These are phyloP conservation scores for Micrasema longulum DNA, from an alignment of 1,140 invertebrate species.

Conservation along the genomic window DNA sequence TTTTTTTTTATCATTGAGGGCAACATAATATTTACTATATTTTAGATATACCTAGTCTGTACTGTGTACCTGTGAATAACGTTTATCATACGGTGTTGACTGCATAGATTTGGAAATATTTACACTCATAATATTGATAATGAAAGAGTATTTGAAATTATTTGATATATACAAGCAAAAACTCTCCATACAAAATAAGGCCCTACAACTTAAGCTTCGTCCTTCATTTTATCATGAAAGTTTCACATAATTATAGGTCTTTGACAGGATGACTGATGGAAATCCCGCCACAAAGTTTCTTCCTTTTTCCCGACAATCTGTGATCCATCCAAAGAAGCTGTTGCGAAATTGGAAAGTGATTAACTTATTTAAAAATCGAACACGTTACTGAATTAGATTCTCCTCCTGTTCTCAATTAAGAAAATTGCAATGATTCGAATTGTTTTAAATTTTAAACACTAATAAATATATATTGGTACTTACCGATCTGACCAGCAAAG, in stretches of 20 bases:
- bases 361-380: slow-evolving; percentile 26
- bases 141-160: too few species aligned
- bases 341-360: slow-evolving; percentile 8
- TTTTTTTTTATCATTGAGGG: too few species aligned
- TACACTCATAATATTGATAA: too few species aligned
- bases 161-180: too few species aligned
- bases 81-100: too few species aligned
- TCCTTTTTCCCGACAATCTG: slow-evolving; percentile 20
- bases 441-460: slow-evolving; percentile 23
- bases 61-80: too few species aligned
- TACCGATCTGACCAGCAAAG: slow-evolving; percentile 83
- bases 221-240: too few species aligned
- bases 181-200: too few species aligned
- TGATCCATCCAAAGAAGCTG: slow-evolving; percentile 14
- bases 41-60: too few species aligned
- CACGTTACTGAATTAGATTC: background rate
- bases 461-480: slow-evolving; percentile 56
- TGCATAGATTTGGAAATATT: too few species aligned
- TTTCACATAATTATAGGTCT: slow-evolving; percentile 26
- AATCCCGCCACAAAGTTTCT: slow-evolving; percentile 19
- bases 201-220: too few species aligned
- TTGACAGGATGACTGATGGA: slow-evolving; percentile 37
- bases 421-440: slow-evolving; percentile 29
- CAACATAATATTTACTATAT: too few species aligned
- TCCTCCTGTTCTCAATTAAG: background rate